These are phyloP conservation scores for Xiphophorus birchmanni DNA, from an alignment of 2,797 vertebrate species.

Conservation along the genomic window DNA sequence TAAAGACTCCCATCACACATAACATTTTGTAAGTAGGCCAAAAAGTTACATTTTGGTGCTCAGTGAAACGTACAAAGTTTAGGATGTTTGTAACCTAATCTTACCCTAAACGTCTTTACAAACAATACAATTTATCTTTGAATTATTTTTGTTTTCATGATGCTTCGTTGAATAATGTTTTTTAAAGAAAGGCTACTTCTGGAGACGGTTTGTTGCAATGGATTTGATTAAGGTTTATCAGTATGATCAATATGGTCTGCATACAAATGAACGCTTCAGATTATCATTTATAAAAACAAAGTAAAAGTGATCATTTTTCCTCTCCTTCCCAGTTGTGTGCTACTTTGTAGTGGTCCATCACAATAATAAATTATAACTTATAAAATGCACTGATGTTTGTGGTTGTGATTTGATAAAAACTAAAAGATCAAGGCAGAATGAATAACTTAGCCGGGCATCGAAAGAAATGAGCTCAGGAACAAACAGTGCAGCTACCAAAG, in stretches of 20 bases:
- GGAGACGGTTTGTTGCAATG: neutral
- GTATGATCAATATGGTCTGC: neutral
- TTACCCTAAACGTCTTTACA: neutral
- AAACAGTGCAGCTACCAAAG: conserved; percentile 51
- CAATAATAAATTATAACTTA: neutral
- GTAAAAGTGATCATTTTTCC: neutral
- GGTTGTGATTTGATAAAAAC: neutral
- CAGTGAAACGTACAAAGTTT: neutral
- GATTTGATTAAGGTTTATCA: neutral
- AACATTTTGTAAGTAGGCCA: neutral
- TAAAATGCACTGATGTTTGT: neutral
- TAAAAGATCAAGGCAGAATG: neutral
- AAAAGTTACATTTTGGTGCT: neutral
- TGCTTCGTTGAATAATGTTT: no score
- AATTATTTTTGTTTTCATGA: neutral
- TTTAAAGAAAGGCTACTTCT: neutral
- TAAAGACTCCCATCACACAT: neutral
- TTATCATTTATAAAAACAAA: neutral
- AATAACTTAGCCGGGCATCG: neutral
- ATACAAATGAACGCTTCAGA: neutral
- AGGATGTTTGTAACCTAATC: neutral
- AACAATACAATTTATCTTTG: no score
- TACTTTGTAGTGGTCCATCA: neutral
- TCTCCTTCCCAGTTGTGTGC: neutral
- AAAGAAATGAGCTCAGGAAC: conserved; percentile 31